phyloP scores from a whole-genome alignment of 1,140 invertebrate genomes.

The Musca domestica region DNA sequence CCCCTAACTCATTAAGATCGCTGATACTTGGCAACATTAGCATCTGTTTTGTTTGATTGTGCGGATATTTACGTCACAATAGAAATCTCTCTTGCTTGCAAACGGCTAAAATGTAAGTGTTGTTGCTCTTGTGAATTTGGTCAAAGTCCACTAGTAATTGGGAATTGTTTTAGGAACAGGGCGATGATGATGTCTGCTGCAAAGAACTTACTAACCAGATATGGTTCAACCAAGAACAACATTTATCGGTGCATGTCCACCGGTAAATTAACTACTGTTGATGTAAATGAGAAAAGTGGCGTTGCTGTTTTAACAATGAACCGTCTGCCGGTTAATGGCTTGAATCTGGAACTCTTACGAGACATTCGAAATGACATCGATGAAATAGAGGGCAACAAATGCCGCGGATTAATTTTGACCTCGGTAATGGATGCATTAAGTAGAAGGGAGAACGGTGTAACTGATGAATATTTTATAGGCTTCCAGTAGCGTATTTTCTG shows the following conservation, averaged over 20 bases:
- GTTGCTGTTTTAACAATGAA: conserved; percentile 73
- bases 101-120: no score
- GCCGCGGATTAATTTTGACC: conserved; percentile 74
- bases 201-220: background rate
- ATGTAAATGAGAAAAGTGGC: conserved; percentile 63
- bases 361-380: conserved; percentile 65
- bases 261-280: conserved; percentile 46
- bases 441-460: background rate
- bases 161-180: no score
- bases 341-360: conserved; percentile 72
- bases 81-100: no score
- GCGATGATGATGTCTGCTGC: background rate
- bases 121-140: no score
- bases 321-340: conserved; percentile 75
- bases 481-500: conserved; percentile 74
- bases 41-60: no score
- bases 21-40: no score
- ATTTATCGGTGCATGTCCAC: conserved; percentile 34
- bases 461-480: conserved; percentile 53
- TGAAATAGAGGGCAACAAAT: conserved; percentile 67
- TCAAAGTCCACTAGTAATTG: no score
- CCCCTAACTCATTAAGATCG: no score
- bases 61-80: no score
- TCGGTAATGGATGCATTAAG: conserved; percentile 59
- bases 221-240: background rate